Evolutionary conservation across 2,797 vertebrate genomes (phyloP).

Genomic region (Siniperca undulata): DNA sequence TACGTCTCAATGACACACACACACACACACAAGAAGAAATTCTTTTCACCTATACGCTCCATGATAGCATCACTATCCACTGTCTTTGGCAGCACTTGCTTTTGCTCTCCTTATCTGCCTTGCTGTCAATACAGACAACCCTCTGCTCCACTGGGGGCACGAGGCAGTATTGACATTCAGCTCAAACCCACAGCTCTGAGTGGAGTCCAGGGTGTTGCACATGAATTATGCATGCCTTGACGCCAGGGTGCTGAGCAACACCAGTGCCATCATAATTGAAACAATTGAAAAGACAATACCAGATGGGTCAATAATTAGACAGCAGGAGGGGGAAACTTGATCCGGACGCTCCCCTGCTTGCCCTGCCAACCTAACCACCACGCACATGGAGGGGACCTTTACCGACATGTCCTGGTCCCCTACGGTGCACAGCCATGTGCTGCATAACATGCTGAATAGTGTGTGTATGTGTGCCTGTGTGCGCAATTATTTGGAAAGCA

Average conservation of each 20-base stretch:
- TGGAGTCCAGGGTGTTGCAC: constrained; percentile 83
- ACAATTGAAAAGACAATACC: constrained; percentile 90
- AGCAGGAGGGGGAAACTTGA: constrained; percentile 83
- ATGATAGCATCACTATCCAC: constrained; percentile 72
- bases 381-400: constrained; percentile 75
- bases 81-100: constrained; percentile 77
- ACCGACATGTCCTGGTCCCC: constrained; percentile 60
- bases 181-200: constrained; percentile 85
- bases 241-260: constrained; percentile 85
- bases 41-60: constrained; percentile 58
- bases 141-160: constrained; percentile 75
- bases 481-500: constrained; percentile 22
- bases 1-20: constrained; percentile 29
- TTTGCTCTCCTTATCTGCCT: constrained; percentile 74
- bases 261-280: constrained; percentile 89
- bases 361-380: constrained; percentile 68
- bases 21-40: constrained; percentile 33
- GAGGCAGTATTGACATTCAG: constrained; percentile 87
- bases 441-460: constrained; percentile 32
- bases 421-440: constrained; percentile 54
- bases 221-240: constrained; percentile 88
- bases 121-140: constrained; percentile 83
- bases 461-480: constrained; percentile 21
- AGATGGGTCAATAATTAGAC: constrained; percentile 89
- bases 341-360: constrained; percentile 79